Evolutionary conservation across 2,888 invertebrate species (phyloP), one percentile per base, ranked within the genome.

Genomic region (Microctonus hyperodae): DNA sequence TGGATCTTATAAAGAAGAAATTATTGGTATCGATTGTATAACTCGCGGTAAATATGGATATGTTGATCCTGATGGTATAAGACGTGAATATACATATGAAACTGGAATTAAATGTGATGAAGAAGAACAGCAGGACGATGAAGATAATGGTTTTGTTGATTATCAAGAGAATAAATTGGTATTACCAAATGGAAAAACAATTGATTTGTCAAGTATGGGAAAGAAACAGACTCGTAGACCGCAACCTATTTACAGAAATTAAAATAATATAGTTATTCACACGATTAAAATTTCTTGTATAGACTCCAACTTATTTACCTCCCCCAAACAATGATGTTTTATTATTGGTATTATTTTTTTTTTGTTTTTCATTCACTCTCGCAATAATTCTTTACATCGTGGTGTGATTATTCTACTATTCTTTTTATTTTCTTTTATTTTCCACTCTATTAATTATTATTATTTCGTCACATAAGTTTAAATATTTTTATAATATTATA

Each of bases 1-100:
- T 77, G 94, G 94, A 23, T 91, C 92, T 1, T 94, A 92, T 84
- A 94, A 94, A 80, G 94, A 94, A 81, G 94, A 94, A 85, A 88
- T 89, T 9, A 92, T 94, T 74, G 94, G 94, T 53, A 86, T 88
- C 11, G 92, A 94, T 82, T 92, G 92, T 77, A 83, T 92, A 68
- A 91, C 91, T 11, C 88, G 90, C 70, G 93, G 93, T 56, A 92
- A 90, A 79, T 94, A 94, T 79, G 94, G 94, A 35, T 94, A 94
- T 81, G 87, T 93, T 9, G 93, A 94, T 82, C 93, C 93, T 0
- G 94, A 94, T 79, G 94, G 93, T 73, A 85, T 92, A 50, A 90
- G 91, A 77, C 88, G 94, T 9, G 93, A 94, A 80, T 94, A 93
- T 83, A 89, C 90, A 72, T 94, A 94, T 79, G 92, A 92, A 82